These are phyloP conservation scores for Amphibalanus amphitrite DNA, from an alignment of 1,140 invertebrate species.

Conservation along the genomic window DNA sequence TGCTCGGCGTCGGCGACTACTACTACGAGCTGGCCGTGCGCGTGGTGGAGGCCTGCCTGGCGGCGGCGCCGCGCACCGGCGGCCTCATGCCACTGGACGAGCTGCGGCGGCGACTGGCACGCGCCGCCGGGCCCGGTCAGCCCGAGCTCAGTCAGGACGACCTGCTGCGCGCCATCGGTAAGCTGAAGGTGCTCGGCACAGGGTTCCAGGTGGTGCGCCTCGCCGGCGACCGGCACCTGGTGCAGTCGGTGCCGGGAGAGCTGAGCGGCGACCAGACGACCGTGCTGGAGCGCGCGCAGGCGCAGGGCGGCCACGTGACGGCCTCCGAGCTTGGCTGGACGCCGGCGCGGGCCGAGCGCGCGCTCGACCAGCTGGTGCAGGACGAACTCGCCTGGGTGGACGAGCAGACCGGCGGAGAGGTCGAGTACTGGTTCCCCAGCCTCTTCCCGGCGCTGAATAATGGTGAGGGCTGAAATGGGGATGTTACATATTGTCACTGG, in stretches of 20 bases:
- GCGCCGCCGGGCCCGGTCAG: constrained; percentile 12
- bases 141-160: constrained; percentile 51
- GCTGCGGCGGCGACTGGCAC: constrained; percentile 12
- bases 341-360: constrained; percentile 47
- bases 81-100: constrained; percentile 24
- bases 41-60: constrained; percentile 92
- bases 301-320: constrained; percentile 38
- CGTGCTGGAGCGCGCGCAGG: constrained; percentile 64
- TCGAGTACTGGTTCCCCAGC: constrained; percentile 88
- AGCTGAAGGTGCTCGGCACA: constrained; percentile 83
- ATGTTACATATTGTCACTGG: too few species aligned
- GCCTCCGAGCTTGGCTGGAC: constrained; percentile 42
- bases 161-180: constrained; percentile 77
- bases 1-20: constrained; percentile 95
- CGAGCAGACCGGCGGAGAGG: constrained; percentile 47
- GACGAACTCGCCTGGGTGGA: constrained; percentile 93
- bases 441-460: constrained; percentile 37
- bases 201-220: constrained; percentile 79
- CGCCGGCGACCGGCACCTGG: constrained; percentile 62
- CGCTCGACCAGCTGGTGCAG: constrained; percentile 70
- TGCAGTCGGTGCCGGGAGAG: constrained; percentile 95
- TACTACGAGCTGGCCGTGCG: constrained; percentile 97
- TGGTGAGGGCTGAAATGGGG: too few species aligned
- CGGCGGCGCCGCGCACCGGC: constrained; percentile 49
- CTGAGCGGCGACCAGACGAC: constrained; percentile 89